Base-by-base conservation (phyloP, 2,113 vertebrate genomes). In the Chaetorhynchus papuensis region DNA sequence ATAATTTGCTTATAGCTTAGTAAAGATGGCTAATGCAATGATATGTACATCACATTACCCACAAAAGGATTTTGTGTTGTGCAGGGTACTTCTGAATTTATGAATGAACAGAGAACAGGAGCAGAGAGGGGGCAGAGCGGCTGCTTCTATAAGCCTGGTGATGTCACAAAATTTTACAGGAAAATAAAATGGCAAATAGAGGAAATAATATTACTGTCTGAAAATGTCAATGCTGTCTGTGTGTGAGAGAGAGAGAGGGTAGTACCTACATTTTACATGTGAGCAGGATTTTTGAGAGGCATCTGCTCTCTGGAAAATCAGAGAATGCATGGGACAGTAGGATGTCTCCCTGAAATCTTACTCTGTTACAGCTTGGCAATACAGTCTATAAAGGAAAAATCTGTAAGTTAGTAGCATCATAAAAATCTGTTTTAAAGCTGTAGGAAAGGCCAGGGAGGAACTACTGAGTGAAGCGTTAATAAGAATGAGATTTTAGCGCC, bases 1-100 rank as follows among this genome's bases (percentile, higher is more conserved):
- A 61, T 97, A 97, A 98, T 97, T 97, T 95, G 93, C 96, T 98
- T 97, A 97, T 92, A 69, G 85, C 77, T 94, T 92, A 7, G 49
- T 96, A 97, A 96, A 96, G 95, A 93, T 79, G 77, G 87, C 82
- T 97, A 98, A 97, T 94, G 93, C 86, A 96, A 96, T 97, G 93
- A 96, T 83, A 95, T 60, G 66, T 83, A 60, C 61, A 95, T 89
- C 90, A 68, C 84, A 83, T 90, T 93, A 95, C 66, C 24, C 86
- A 68, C 57, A 94, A 50, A 95, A 94, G 93, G 63, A 52, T 82
- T 97, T 93, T 90, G 68, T 59, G 90, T 95, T 93, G 61, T 90
- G 75, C 81, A 77, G 80, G 11, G 18, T 75, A 31, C 83, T 56
- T 92, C 72, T 89, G 96, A 83, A 56, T 74, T 95, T 97, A 80